A percentile compares a stretch with the other conserved stretches of the same genome.
phyloP scores from a whole-genome alignment of 2,797 vertebrate genomes.

The Sparidentex hasta region DNA sequence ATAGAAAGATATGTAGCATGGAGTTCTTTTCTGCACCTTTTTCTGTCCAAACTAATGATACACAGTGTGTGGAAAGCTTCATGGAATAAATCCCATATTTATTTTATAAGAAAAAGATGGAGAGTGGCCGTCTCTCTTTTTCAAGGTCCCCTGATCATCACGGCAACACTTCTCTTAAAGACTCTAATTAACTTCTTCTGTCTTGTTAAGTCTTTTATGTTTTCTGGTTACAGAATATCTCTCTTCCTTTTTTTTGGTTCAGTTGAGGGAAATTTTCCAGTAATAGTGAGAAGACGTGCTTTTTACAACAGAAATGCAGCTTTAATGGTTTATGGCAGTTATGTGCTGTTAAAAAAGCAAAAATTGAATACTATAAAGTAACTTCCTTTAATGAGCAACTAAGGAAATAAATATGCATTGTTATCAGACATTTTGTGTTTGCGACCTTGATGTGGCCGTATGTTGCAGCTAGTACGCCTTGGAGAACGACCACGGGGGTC shows the following conservation, averaged over 20 bases:
- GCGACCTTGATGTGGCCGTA: not conserved
- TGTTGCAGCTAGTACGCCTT: conserved; percentile 1
- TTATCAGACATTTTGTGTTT: not conserved
- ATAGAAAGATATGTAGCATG: not conserved
- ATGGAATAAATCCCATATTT: not conserved
- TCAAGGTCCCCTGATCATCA: too few species aligned
- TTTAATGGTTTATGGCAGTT: not conserved
- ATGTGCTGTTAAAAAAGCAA: not conserved
- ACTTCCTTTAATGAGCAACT: not conserved
- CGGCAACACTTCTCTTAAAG: not conserved
- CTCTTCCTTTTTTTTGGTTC: not conserved
- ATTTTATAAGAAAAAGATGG: not conserved
- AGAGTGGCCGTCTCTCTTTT: too few species aligned
- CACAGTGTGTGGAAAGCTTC: not conserved
- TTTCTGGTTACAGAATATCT: not conserved
- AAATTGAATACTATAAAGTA: not conserved
- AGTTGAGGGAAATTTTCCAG: not conserved
- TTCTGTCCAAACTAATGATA: not conserved
- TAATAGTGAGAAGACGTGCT: not conserved
- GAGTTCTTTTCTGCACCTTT: not conserved
- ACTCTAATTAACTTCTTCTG: conserved; percentile 9
- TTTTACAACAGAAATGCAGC: not conserved
- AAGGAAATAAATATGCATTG: not conserved
- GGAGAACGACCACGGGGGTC: not conserved
- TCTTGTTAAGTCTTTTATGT: not conserved